Evolutionary conservation across 2,888 invertebrate genomes (phyloP).

Genomic region (Pollenia griseotomentosa): DNA sequence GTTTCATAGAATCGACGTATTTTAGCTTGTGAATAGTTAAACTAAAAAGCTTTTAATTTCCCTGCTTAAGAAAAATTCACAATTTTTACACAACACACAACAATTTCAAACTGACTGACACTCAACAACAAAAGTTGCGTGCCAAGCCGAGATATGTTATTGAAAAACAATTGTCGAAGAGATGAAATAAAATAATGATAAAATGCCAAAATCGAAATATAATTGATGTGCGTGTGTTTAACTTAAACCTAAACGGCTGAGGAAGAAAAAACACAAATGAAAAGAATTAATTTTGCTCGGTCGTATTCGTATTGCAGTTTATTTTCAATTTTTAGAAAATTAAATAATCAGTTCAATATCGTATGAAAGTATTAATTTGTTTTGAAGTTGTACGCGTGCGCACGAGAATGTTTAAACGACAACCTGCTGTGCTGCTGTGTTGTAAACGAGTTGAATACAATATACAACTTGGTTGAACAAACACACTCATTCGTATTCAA

Average conservation of each 20-base stretch:
- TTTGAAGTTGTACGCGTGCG: conserved; percentile 83
- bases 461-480: conserved; percentile 10
- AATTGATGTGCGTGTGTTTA: conserved; percentile 69
- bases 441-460: conserved; percentile 60
- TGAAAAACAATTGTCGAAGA: conserved; percentile 72
- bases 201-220: conserved; percentile 69
- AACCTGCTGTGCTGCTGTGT: conserved; percentile 69
- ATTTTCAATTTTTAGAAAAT: conserved; percentile 75
- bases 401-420: conserved; percentile 78
- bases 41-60: too few species aligned
- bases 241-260: conserved; percentile 47
- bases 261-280: not conserved
- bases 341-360: conserved; percentile 81
- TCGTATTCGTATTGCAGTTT: conserved; percentile 14
- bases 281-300: conserved; percentile 33
- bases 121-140: conserved; percentile 72
- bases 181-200: conserved; percentile 70
- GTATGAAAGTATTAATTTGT: conserved; percentile 81
- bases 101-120: conserved; percentile 70
- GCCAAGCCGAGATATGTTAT: conserved; percentile 72
- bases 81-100: conserved; percentile 32
- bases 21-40: too few species aligned
- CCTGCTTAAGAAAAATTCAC: conserved; percentile 9
- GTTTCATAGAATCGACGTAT: too few species aligned
- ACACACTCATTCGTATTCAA: conserved; percentile 23